Percentiles rank a stretch among this genome's conserved stretches.
Evolutionary conservation across 2,113 vertebrate species (phyloP).

Genomic region (Cinclus cinclus): DNA sequence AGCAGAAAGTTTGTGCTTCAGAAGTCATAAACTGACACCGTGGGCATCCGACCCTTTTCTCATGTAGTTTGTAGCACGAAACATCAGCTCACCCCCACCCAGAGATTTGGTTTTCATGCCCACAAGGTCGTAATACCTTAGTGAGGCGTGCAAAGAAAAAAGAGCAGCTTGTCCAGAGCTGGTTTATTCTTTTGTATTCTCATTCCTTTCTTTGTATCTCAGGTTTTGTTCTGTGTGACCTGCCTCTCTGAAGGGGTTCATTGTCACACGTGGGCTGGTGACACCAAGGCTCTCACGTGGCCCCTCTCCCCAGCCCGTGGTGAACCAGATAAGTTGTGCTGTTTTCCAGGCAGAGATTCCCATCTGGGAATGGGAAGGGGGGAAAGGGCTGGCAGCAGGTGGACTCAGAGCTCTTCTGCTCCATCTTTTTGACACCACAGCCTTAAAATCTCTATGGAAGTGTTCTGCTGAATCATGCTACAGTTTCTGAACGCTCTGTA

Average conservation of each 20-base stretch:
- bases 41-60: not conserved
- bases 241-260: not conserved
- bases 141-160: not conserved
- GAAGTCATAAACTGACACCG: not conserved
- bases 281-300: not conserved
- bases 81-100: not conserved
- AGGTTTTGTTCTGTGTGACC: not conserved
- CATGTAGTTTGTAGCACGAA: not conserved
- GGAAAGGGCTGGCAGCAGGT: not conserved
- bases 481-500: not conserved
- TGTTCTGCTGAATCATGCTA: not conserved
- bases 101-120: not conserved
- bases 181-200: not conserved
- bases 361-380: not conserved
- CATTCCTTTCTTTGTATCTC: not conserved
- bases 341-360: not conserved
- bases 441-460: not conserved
- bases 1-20: not conserved
- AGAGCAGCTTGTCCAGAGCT: not conserved
- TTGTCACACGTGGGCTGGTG: not conserved
- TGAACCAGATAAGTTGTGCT: not conserved
- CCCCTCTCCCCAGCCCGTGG: not conserved
- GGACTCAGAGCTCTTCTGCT: not conserved
- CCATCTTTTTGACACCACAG: not conserved
- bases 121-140: not conserved